A percentile compares a stretch with the other conserved stretches of the same genome.
Conservation (phyloP, 2,888 invertebrate genomes). For the Physocephala rufipes region DNA sequence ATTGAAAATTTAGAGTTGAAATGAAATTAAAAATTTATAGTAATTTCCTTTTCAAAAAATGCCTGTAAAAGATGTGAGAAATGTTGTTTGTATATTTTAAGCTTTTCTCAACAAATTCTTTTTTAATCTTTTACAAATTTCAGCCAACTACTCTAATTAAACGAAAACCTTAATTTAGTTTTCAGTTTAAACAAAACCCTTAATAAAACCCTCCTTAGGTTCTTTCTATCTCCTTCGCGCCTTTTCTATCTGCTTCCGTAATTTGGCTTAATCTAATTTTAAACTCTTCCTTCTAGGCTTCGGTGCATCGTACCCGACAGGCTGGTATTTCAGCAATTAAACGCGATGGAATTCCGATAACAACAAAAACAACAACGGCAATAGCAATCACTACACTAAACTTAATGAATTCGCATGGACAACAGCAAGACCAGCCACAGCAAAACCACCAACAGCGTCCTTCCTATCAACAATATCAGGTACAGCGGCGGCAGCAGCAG, state of each 20-base stretch:
- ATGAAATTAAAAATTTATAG: too few relatives aligned
- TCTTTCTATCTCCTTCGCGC: neutral
- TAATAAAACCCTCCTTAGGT: neutral
- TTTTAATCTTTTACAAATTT: too few relatives aligned
- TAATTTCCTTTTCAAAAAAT: too few relatives aligned
- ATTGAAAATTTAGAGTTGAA: too few relatives aligned
- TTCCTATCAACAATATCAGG: slow-evolving; percentile 47
- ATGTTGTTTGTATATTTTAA: neutral
- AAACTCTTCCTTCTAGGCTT: slow-evolving; percentile 49
- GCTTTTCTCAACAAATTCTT: too few relatives aligned
- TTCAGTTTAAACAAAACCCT: too few relatives aligned
- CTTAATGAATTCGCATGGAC: slow-evolving; percentile 18
- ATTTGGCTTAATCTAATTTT: neutral
- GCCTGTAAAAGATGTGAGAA: too few relatives aligned
- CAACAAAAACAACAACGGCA: slow-evolving; percentile 22
- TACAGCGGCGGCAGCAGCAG: slow-evolving; percentile 46
- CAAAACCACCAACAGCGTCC: slow-evolving; percentile 26
- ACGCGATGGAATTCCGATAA: slow-evolving; percentile 47
- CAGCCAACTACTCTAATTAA: too few relatives aligned
- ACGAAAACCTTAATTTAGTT: too few relatives aligned
- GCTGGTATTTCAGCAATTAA: slow-evolving; percentile 53
- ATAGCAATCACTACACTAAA: slow-evolving; percentile 40
- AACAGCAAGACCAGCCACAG: slow-evolving; percentile 32
- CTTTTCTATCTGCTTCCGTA: neutral
- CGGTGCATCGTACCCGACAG: slow-evolving; percentile 57